Evolutionary conservation across 2,113 vertebrate genomes (phyloP), one percentile per base, ranked within the genome.

Genomic region (Gobiocypris rarus): DNA sequence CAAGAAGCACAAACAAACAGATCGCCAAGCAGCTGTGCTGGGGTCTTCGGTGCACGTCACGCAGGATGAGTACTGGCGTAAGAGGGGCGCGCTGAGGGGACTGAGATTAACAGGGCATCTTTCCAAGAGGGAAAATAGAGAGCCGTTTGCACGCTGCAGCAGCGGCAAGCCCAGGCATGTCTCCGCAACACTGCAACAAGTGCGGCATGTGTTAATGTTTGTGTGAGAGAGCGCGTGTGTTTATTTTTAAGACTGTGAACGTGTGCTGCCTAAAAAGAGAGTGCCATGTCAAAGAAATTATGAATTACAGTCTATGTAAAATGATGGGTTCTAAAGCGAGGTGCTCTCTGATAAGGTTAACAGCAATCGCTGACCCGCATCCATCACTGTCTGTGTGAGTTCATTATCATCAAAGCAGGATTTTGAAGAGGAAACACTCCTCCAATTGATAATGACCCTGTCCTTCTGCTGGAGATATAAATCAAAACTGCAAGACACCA

Each of bases 141-240:
- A 87, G 9, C 79, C 65, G 34, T 70, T 70, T 70, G 41, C 67
- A 70, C 19, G 19, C 67, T n/a, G 59, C 45, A 56, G 61, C 83
- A 88, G 88, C 82, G 91, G 91, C 94, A 94, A 92, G 94, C 86
- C 93, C 92, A 91, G 94, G 92, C 94, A 92, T 95, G 94, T 89
- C 92, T 91, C 85, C 90, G 83, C 84, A 85, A 85, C 74, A 88
- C 83, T 88, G 88, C 84, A 89, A 87, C 70, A 83, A 85, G 84
- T 85, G 84, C 82, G 84, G 87, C 87, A 26, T 75, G 74, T 82
- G 70, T 28, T 59, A 41, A 24, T 31, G 43, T 56, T 67, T 50
- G 31, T 45, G 41, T 14, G 54, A 56, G 50, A 24, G 59, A 67
- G 41, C 24, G 26, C 28, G 17, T n/a, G 38, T 59, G 67, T 73